phyloP scores from a whole-genome alignment of 2,113 vertebrate species.

The Vimba vimba region DNA sequence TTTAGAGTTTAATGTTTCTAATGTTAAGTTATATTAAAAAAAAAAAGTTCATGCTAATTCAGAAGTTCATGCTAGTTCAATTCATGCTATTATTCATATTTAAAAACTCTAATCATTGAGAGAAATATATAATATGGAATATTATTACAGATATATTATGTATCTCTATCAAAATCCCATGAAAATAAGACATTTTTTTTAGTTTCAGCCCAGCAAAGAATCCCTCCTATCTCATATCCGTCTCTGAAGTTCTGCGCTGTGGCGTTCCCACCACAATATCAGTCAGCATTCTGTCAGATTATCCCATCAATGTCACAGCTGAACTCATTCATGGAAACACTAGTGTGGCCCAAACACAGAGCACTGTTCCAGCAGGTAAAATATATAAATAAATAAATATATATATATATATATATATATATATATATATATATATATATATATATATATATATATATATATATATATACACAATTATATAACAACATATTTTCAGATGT shows the following conservation, averaged over 20 bases:
- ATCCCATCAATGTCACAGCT: constrained; percentile 58
- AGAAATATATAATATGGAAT: neutral
- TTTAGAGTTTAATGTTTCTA: neutral
- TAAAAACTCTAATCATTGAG: too few species aligned
- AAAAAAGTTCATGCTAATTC: too few species aligned
- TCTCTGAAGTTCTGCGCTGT: constrained; percentile 43
- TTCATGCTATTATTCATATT: too few species aligned
- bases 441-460: too few species aligned
- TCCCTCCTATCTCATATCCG: constrained; percentile 68
- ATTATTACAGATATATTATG: neutral
- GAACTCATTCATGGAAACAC: constrained; percentile 47
- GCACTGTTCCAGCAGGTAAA: constrained; percentile 54
- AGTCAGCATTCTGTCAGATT: constrained; percentile 62
- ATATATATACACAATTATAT: neutral
- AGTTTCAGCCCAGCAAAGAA: constrained; percentile 12
- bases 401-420: too few species aligned
- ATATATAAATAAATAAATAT: too few species aligned
- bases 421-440: too few species aligned
- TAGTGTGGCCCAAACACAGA: constrained; percentile 50
- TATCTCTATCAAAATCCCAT: neutral
- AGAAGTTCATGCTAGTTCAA: too few species aligned
- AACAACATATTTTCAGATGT: neutral
- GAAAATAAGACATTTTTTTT: neutral
- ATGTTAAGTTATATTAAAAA: too few species aligned
- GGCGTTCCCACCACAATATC: constrained; percentile 58